Evolutionary conservation across 2,113 vertebrate species (phyloP).

Genomic region (Callospermophilus lateralis): DNA sequence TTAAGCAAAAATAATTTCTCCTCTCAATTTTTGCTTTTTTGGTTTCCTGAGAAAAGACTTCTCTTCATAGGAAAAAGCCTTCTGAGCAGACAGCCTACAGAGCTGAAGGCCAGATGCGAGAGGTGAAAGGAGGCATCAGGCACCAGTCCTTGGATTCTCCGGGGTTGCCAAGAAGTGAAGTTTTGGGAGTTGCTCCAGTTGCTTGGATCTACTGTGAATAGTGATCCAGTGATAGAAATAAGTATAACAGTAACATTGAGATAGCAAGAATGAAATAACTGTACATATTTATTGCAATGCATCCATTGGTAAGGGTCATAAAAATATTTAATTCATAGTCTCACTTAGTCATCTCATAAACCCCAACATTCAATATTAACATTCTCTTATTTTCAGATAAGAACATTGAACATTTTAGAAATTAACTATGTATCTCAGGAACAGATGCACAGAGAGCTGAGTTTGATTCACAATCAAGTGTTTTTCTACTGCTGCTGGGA

Average conservation of each 20-base stretch:
- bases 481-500: neutral
- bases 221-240: neutral
- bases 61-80: slow-evolving; percentile 1
- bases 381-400: neutral
- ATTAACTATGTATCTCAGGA: neutral
- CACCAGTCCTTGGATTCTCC: neutral
- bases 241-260: neutral
- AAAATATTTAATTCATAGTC: neutral
- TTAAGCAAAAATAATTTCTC: neutral
- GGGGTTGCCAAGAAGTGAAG: neutral
- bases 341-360: slow-evolving; percentile 3
- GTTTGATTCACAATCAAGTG: neutral
- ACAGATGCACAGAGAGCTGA: neutral
- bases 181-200: neutral
- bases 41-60: neutral
- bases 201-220: neutral
- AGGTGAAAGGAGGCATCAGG: neutral
- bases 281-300: neutral
- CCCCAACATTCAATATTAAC: neutral
- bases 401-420: slow-evolving; percentile 24
- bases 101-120: neutral
- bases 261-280: neutral
- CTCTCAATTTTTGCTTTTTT: neutral
- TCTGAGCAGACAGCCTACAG: neutral
- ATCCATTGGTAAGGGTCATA: neutral